These are phyloP conservation scores for Phasianus colchicus DNA, from an alignment of 2,113 vertebrate species.

Conservation along the genomic window DNA sequence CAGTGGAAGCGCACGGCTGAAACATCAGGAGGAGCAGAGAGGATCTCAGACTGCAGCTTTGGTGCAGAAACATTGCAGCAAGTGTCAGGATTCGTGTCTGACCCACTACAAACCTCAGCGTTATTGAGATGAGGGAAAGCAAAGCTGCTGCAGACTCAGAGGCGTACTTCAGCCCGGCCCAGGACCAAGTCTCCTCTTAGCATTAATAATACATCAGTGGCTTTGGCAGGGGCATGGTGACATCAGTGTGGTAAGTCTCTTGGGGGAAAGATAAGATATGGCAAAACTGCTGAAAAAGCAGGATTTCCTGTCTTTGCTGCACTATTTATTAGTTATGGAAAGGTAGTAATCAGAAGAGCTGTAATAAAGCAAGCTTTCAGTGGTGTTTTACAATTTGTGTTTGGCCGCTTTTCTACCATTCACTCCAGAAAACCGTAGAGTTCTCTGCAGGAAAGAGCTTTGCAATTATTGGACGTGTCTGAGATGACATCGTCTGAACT, in stretches of 20 bases:
- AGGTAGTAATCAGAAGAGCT: background rate
- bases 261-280: background rate
- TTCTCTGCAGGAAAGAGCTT: background rate
- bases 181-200: background rate
- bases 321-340: background rate
- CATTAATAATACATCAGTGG: background rate
- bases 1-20: fast-evolving
- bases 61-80: background rate
- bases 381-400: background rate
- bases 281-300: background rate
- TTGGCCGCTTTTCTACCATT: background rate
- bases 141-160: background rate
- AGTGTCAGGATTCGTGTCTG: background rate
- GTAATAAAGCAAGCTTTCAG: background rate
- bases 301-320: background rate
- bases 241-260: background rate
- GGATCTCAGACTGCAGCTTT: fast-evolving
- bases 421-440: background rate
- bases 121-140: background rate
- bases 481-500: background rate
- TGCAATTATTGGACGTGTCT: background rate
- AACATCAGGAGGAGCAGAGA: background rate
- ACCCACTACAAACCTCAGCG: fast-evolving
- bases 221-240: background rate
- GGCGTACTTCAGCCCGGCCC: background rate